Conservation (phyloP, 2,113 vertebrate genomes). For the Stercorarius parasiticus region DNA sequence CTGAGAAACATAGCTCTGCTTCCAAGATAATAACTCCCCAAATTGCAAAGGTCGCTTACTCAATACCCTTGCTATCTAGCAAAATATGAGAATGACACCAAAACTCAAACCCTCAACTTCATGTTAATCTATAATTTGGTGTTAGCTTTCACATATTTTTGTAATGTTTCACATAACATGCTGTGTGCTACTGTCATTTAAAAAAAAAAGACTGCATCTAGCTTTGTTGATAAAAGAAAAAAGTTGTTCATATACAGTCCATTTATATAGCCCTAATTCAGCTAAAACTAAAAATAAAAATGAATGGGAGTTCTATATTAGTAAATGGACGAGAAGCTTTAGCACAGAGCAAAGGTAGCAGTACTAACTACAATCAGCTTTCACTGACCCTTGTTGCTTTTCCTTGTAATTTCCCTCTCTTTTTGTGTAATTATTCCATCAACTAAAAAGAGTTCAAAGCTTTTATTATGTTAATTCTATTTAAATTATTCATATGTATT, state of each 20-base stretch:
- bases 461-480: background rate
- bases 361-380: background rate
- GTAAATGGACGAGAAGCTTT: background rate
- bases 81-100: background rate
- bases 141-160: background rate
- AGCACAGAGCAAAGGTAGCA: background rate
- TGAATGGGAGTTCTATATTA: background rate
- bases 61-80: background rate
- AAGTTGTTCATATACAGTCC: background rate
- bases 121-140: background rate
- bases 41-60: background rate
- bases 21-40: slow-evolving; percentile 23
- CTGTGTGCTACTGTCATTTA: background rate
- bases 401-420: background rate
- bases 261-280: background rate
- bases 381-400: slow-evolving; percentile 3
- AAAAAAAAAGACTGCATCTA: background rate
- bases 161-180: background rate
- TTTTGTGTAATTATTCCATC: slow-evolving; percentile 4
- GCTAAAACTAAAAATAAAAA: background rate
- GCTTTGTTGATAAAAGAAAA: background rate
- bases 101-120: background rate
- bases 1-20: slow-evolving; percentile 32
- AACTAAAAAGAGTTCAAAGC: background rate
- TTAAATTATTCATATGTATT: background rate